Evolutionary conservation across 1,140 invertebrate genomes (phyloP).

Genomic region (Lucilia cuprina): DNA sequence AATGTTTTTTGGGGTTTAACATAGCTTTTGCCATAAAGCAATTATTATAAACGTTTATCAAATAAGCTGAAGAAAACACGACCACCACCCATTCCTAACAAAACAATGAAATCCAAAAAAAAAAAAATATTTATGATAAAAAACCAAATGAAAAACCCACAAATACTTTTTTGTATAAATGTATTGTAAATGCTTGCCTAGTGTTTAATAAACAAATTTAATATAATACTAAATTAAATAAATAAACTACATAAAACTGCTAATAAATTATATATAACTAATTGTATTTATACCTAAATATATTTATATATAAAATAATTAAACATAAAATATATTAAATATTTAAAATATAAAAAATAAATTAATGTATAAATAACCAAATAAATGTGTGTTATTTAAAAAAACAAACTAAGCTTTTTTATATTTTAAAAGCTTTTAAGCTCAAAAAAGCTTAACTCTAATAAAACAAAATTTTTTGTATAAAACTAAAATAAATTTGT

Average conservation of each 20-base stretch:
- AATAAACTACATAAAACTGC: background rate
- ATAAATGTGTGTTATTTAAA: background rate
- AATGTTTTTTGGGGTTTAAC: background rate
- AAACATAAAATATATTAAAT: background rate
- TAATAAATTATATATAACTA: background rate
- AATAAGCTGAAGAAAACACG: background rate
- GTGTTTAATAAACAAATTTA: background rate
- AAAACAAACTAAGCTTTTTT: background rate
- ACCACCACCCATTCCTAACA: background rate
- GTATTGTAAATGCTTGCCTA: slow-evolving; percentile 14
- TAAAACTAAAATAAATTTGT: background rate
- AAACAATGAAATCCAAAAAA: background rate
- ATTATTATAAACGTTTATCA: background rate
- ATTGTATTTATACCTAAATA: background rate
- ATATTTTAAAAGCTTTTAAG: background rate
- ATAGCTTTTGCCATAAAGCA: background rate
- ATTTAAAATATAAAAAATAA: background rate
- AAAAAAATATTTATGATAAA: background rate
- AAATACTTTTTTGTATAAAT: slow-evolving; percentile 12
- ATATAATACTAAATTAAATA: background rate
- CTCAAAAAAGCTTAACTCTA: background rate
- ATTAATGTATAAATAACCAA: background rate
- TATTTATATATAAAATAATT: background rate
- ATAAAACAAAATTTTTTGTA: background rate
- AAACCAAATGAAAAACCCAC: background rate